Evolutionary conservation across 2,888 invertebrate species (phyloP), one percentile per base, ranked within the genome.

Genomic region (Nudaria mundana): DNA sequence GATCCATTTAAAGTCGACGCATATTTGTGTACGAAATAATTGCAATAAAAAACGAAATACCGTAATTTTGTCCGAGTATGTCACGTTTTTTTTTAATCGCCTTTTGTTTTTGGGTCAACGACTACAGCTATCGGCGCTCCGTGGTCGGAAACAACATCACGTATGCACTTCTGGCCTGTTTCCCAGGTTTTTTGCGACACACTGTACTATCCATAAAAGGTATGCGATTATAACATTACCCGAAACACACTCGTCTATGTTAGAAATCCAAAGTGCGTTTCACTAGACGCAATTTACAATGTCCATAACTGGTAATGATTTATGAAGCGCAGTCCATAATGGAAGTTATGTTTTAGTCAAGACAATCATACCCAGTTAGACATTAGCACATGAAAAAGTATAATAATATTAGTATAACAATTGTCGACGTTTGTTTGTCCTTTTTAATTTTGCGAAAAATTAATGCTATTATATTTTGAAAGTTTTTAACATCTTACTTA

Each of bases 41-140:
- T 56, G 57, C 49, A 48, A 44, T 61, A 59, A 54, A 50, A 44
- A 62, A 56, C 52, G 52, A 59, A 61, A 63, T 71, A 70, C 69
- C 63, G 66, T 68, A 63, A 59, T 56, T 55, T 57, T 53, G 58
- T 50, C 37, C 32, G 49, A 45, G 48, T 48, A 54, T 69, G 70
- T 71, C 75, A 75, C 71, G 73, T 65, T 60, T 75, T 20, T 63
- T 63, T 59, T 63, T 61, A 55, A 59, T 56, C 56, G 50, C 51
- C 55, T 58, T 46, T 50, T 50, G 44, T 61, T 66, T 73, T 59
- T 76, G 61, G 79, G 78, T 71, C 79, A 74, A 74, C 76, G 70
- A 66, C 70, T 63, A 74, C 76, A 70, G 65, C 70, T 63, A 44
- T 28, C 44, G 53, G 59, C 57, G 63, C 63, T 70, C 65, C 63